Evolutionary conservation across 1,140 invertebrate genomes (phyloP), one percentile per base, ranked within the genome.

Genomic region (Drosophila ogumai): DNA sequence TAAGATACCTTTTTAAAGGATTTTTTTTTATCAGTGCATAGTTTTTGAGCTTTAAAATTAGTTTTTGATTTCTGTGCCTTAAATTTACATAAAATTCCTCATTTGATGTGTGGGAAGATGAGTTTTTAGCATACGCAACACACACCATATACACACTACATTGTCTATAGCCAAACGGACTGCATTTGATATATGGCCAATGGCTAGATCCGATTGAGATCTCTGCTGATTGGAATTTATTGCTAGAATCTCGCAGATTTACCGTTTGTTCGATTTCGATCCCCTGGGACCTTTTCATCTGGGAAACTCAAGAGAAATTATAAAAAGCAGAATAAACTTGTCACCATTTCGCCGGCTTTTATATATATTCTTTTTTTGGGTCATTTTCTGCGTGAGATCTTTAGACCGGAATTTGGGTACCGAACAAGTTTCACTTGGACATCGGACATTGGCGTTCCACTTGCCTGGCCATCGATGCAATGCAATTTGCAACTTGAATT

Each of bases 401-500:
- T 34, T 34, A 69, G 82, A 86, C 81, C 82, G 78, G 82, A 86
- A 75, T 86, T 40, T 47, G 17, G 59, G 36, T 57, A 31, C 40
- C 41, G 75, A 87, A 87, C 82, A 60, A 88, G 82, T 87, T 87
- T 88, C 82, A 73, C 78, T 88, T 61, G 44, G 46, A 9, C 40
- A 41, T 41, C 40, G 72, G 43, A 50, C 60, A 75, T 40, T 55
- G 52, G 34, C 59, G 72, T 75, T 73, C 66, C 71, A 75, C 57
- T 63, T 55, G 58, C 74, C 22, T 68, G 74, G 43, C 36, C 25
- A 61, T 47, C 44, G 52, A 69, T 66, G 4, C 25, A 79, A 54
- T 87, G 84, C 85, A 87, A 80, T 90, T 81, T 87, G 61, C 75
- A 67, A 78, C 77, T 86, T 86, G 54, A 81, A 86, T 81, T 88